phyloP scores from a whole-genome alignment of 2,797 vertebrate species.

The Calcarius lapponicus region DNA sequence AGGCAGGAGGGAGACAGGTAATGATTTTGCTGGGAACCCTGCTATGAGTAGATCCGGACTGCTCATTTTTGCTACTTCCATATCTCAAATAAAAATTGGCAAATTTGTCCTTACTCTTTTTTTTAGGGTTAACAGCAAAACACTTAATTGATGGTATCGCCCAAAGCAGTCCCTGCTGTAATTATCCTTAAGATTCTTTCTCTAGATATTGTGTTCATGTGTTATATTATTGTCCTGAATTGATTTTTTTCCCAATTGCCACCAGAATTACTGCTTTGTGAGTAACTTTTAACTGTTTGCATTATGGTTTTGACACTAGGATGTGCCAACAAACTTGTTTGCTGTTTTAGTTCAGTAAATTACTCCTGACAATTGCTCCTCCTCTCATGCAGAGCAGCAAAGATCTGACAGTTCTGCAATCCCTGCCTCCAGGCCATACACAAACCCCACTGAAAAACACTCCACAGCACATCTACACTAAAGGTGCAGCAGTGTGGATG shows the following conservation, averaged over 20 bases:
- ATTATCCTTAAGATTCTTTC: constrained; percentile 8
- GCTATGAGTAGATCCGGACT: background rate
- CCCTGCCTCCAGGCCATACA: background rate
- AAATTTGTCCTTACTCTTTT: background rate
- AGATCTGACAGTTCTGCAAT: background rate
- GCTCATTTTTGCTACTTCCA: background rate
- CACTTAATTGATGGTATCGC: background rate
- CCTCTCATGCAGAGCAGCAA: background rate
- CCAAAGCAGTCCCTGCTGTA: background rate
- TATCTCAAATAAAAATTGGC: background rate
- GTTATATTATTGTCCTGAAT: background rate
- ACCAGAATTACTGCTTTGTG: background rate
- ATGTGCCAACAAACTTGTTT: background rate
- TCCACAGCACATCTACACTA: background rate
- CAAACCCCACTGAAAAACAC: background rate
- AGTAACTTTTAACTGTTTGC: constrained; percentile 12
- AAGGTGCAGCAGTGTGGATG: background rate
- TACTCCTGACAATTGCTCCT: background rate
- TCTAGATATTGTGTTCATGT: background rate
- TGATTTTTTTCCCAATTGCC: background rate
- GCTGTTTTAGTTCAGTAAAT: background rate
- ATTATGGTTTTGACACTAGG: background rate
- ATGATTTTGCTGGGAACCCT: background rate
- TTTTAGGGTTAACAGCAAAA: background rate
- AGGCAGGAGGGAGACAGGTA: background rate